These are phyloP conservation scores for Melolontha melolontha DNA, from an alignment of 2,888 invertebrate genomes.

Conservation along the genomic window DNA sequence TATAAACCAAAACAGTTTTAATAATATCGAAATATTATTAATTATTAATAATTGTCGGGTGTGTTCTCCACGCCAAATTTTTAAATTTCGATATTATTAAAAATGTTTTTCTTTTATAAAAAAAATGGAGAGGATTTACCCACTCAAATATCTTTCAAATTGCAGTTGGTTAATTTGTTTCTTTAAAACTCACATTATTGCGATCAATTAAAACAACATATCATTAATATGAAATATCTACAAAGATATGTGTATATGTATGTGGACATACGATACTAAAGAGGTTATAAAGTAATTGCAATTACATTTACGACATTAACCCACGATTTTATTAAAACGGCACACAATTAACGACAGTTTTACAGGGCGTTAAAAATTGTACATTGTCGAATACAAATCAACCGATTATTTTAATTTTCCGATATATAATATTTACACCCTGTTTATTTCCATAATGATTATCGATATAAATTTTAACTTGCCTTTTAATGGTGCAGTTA, in stretches of 20 bases:
- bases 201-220: too few relatives aligned
- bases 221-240: too few relatives aligned
- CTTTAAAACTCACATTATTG: too few relatives aligned
- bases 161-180: too few relatives aligned
- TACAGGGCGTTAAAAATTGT: conserved; percentile 18
- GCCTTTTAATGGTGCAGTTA: conserved; percentile 22
- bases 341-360: conserved; percentile 15
- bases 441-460: conserved; percentile 28
- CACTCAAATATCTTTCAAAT: too few relatives aligned
- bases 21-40: too few relatives aligned
- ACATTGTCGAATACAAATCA: conserved; percentile 31
- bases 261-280: neutral
- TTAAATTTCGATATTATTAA: too few relatives aligned
- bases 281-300: conserved; percentile 4
- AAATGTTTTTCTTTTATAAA: too few relatives aligned
- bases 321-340: conserved; percentile 25
- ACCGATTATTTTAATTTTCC: conserved; percentile 34
- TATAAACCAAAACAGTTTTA: too few relatives aligned
- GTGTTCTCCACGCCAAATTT: too few relatives aligned
- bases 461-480: conserved; percentile 25
- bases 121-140: too few relatives aligned
- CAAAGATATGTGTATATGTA: neutral
- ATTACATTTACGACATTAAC: conserved; percentile 7
- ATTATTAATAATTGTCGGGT: too few relatives aligned
- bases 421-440: conserved; percentile 31